phyloP scores from a whole-genome alignment of 2,888 invertebrate species.

The Blastobasis adustella region DNA sequence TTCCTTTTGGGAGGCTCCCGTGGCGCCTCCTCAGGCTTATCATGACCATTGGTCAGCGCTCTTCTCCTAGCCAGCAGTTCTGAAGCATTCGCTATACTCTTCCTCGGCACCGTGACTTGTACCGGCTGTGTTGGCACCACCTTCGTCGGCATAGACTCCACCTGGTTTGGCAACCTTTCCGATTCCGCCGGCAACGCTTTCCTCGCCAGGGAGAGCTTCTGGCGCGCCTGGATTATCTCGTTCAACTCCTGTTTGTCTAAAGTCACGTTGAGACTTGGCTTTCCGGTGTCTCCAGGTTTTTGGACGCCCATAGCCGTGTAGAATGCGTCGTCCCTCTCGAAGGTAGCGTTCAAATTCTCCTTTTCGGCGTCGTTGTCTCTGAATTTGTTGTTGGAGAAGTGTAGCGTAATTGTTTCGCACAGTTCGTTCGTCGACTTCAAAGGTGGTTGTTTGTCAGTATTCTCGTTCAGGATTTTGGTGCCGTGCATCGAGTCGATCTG shows the following conservation, averaged over 20 bases:
- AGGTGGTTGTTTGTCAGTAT: slow-evolving; percentile 43
- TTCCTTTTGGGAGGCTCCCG: slow-evolving; percentile 55
- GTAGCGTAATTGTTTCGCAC: slow-evolving; percentile 56
- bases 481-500: slow-evolving; percentile 41
- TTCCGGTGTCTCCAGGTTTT: slow-evolving; percentile 39
- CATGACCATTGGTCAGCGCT: slow-evolving; percentile 42
- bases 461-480: slow-evolving; percentile 55
- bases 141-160: slow-evolving; percentile 43
- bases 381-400: slow-evolving; percentile 55
- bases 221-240: slow-evolving; percentile 64
- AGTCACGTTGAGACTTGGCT: slow-evolving; percentile 55
- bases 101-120: slow-evolving; percentile 55
- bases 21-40: slow-evolving; percentile 37
- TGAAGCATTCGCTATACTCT: slow-evolving; percentile 61
- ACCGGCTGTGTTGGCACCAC: slow-evolving; percentile 52
- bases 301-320: slow-evolving; percentile 54
- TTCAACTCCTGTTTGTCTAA: slow-evolving; percentile 63
- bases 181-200: slow-evolving; percentile 54
- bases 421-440: slow-evolving; percentile 39
- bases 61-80: slow-evolving; percentile 55
- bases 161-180: slow-evolving; percentile 39
- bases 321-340: slow-evolving; percentile 58
- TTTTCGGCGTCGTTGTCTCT: slow-evolving; percentile 53
- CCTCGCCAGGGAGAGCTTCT: slow-evolving; percentile 59
- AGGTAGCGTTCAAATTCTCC: slow-evolving; percentile 49